Conservation (phyloP, 2,888 invertebrate species). For the Pilophorus perplexus region DNA sequence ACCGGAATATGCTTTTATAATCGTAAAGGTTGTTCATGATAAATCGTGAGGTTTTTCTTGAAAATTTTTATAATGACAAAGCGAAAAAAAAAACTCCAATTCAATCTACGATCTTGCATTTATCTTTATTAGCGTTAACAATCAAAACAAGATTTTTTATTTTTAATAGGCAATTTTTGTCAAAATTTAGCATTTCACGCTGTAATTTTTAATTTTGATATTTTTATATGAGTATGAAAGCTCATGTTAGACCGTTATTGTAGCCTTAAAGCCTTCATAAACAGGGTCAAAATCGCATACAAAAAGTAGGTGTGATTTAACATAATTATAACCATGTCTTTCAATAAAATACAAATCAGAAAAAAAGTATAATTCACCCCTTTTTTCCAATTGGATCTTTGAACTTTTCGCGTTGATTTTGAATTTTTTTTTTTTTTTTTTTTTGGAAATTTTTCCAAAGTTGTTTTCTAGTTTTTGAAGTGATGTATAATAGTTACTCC, state of each 20-base stretch:
- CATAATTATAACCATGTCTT: slow-evolving; percentile 48
- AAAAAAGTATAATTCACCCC: slow-evolving; percentile 4
- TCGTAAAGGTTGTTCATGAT: not conserved
- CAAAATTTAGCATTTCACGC: slow-evolving; percentile 45
- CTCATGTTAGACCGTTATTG: slow-evolving; percentile 41
- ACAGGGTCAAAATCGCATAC: slow-evolving; percentile 47
- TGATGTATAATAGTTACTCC: not conserved
- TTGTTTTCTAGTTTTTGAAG: not conserved
- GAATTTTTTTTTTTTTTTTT: not conserved
- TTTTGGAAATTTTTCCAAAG: not conserved
- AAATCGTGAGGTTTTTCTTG: slow-evolving; percentile 22
- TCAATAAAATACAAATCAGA: slow-evolving; percentile 46
- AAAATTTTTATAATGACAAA: slow-evolving; percentile 18
- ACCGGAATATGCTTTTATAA: slow-evolving; percentile 35
- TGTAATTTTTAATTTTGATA: slow-evolving; percentile 41
- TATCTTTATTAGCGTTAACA: slow-evolving; percentile 43
- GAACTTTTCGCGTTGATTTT: slow-evolving; percentile 3
- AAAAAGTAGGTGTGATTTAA: slow-evolving; percentile 48
- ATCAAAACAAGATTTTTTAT: slow-evolving; percentile 39
- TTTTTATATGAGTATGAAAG: slow-evolving; percentile 36
- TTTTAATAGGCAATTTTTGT: slow-evolving; percentile 42
- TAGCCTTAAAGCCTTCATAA: slow-evolving; percentile 47
- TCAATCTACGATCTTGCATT: slow-evolving; percentile 43
- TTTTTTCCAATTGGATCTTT: slow-evolving; percentile 21
- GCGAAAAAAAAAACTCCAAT: slow-evolving; percentile 31